These are phyloP conservation scores for Hyposoter didymator DNA, from an alignment of 2,888 invertebrate genomes.

Conservation along the genomic window DNA sequence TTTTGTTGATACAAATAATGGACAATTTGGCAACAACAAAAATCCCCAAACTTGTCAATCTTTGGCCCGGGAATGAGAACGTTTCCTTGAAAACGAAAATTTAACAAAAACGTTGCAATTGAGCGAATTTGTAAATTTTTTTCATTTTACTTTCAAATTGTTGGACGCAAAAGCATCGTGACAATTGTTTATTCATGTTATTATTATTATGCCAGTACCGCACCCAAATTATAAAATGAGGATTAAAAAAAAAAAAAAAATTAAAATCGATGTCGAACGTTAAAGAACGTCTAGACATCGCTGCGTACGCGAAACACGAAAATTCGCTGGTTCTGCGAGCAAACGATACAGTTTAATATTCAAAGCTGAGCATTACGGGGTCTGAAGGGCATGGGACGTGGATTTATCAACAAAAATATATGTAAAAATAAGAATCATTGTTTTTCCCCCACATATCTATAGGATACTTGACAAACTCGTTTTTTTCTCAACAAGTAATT, in stretches of 20 bases:
- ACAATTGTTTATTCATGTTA: conserved; percentile 17
- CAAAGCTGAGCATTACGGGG: conserved; percentile 45
- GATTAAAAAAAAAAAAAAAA: neutral
- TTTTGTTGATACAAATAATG: no score
- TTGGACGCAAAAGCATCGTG: conserved; percentile 5
- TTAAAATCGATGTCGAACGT: neutral
- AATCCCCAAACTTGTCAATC: no score
- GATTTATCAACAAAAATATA: conserved; percentile 26
- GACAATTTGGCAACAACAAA: no score
- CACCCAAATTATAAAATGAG: conserved; percentile 21
- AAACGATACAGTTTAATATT: conserved; percentile 1
- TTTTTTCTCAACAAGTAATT: neutral
- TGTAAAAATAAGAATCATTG: neutral
- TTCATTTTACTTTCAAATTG: neutral
- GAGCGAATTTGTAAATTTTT: neutral
- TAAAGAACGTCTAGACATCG: conserved; percentile 21
- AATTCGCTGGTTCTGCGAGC: conserved; percentile 25
- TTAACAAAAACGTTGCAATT: neutral
- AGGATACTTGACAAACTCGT: neutral
- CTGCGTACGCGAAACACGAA: neutral
- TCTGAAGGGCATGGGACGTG: conserved; percentile 12
- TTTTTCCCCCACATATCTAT: neutral
- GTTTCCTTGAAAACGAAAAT: neutral
- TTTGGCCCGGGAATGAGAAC: no score
- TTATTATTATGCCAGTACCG: conserved; percentile 34